Evolutionary conservation across 2,113 vertebrate genomes (phyloP), one percentile per base, ranked within the genome.

Genomic region (Bufo gargarizans): DNA sequence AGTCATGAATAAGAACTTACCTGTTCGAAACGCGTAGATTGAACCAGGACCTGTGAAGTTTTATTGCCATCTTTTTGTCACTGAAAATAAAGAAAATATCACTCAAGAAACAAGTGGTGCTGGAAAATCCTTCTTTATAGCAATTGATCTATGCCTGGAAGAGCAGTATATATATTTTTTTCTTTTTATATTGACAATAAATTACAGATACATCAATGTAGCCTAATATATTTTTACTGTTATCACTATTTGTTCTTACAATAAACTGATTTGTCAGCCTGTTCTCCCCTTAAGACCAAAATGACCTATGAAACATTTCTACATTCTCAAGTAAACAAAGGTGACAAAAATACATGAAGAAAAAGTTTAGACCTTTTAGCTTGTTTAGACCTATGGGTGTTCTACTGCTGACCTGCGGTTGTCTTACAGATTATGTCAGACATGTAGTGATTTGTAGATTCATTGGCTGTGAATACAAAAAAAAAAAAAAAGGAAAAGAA

Each of bases 361-460:
- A 33, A 33, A 33, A 33, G 33, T 33, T 33, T 33, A 33, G 33
- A 33, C 33, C 33, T 33, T 33, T 33, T n/a, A 14, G 67, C 81
- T 67, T 83, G 81, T 83, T 50, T 47, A 67, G 55, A 65, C 61
- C 61, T 83, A 63, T 63, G 16, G 81, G 45, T 61, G 50, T 22
- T 83, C 47, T 67, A 69, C 81, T 12, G 16, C 19, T 83, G 59
- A 65, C 80, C 80, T 82, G 13, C 67, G 80, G n/a, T 49, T 63
- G 43, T 82, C 80, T 67, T 11, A 59, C 13, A 12, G 55, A 80
- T 58, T 65, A 83, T 50, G 47, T 83, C 81, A 83, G 50, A 6
- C 63, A 83, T 67, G 47, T 53, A 67, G 81, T 49, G 12, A 69
- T 83, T 69, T 69, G 61, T 69, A 67, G 63, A 83, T 83, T 14